Conservation (phyloP, 2,797 vertebrate genomes). For the Diceros bicornis region DNA sequence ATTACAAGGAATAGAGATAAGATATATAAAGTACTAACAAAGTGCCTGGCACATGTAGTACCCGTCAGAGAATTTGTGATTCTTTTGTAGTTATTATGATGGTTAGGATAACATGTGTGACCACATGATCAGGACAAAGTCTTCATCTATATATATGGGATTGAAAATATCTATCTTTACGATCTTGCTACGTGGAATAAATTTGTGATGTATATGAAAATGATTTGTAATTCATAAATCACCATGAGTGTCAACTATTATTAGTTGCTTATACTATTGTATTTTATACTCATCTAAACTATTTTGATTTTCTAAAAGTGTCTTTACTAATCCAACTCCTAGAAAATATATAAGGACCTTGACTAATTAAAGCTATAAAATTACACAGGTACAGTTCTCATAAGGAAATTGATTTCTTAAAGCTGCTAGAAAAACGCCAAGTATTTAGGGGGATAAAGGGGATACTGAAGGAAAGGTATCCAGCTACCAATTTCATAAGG, state of each 20-base stretch:
- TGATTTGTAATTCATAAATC: neutral
- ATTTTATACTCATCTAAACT: neutral
- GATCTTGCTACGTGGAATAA: neutral
- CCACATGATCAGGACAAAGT: neutral
- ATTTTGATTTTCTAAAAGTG: conserved; percentile 1
- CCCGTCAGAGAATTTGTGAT: neutral
- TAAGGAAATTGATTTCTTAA: conserved; percentile 42
- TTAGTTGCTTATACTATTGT: neutral
- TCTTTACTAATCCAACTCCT: conserved; percentile 20
- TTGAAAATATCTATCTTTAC: neutral
- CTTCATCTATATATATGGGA: neutral
- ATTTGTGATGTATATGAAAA: conserved; percentile 5
- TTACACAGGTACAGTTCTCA: conserved; percentile 14
- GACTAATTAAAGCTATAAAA: conserved; percentile 67
- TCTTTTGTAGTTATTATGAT: neutral
- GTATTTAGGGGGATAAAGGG: neutral
- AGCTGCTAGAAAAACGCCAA: conserved; percentile 30
- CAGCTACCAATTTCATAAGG: neutral
- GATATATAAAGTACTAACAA: neutral
- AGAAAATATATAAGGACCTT: neutral
- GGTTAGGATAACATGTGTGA: neutral
- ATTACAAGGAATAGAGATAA: neutral
- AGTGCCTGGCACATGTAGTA: neutral
- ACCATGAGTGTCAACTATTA: neutral
- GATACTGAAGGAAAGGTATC: neutral